Conservation (phyloP, 2,888 invertebrate genomes). For the Antheraea assamensis region DNA sequence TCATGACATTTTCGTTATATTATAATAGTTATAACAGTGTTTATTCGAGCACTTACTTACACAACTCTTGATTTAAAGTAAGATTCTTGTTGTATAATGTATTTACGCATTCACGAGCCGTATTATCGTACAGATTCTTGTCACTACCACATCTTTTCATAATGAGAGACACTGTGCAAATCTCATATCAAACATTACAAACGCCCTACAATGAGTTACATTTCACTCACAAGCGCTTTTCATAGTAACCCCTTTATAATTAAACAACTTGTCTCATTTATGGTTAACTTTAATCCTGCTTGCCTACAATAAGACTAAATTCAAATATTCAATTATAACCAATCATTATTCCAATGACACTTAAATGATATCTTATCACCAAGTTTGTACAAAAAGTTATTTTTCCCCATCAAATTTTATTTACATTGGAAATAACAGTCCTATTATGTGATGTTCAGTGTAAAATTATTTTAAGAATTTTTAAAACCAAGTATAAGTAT, state of each 20-base stretch:
- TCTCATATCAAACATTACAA: neutral
- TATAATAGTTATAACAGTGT: neutral
- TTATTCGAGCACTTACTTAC: neutral
- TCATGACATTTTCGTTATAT: neutral
- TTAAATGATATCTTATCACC: neutral
- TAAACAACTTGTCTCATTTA: neutral
- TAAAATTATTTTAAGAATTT: conserved; percentile 3
- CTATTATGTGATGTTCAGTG: neutral
- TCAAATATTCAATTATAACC: neutral
- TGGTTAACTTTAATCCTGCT: neutral
- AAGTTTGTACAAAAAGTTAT: conserved; percentile 2
- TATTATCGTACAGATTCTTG: neutral
- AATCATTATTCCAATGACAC: neutral
- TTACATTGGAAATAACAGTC: conserved; percentile 7
- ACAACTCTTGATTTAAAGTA: neutral
- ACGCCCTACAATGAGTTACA: neutral
- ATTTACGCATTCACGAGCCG: neutral
- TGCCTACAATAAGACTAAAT: neutral
- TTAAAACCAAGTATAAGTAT: neutral
- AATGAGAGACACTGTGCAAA: neutral
- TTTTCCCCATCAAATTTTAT: neutral
- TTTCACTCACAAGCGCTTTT: neutral
- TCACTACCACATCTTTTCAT: neutral
- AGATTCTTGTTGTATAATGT: neutral
- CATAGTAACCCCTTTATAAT: neutral